Base-by-base conservation (phyloP, 2,797 vertebrate species). In the Crocidura indochinensis region DNA sequence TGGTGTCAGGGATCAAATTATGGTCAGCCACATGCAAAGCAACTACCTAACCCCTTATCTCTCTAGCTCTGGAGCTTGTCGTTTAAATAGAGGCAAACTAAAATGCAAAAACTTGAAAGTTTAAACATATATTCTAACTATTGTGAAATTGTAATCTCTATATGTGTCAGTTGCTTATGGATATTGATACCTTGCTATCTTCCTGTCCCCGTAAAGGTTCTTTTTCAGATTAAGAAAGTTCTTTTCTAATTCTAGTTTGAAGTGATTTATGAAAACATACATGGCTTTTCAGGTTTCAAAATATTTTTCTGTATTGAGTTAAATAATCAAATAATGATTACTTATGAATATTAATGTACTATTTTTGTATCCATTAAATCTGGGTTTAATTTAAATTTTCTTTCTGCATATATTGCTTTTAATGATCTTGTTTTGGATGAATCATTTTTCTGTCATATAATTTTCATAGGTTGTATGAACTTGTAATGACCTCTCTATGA, bases 181-280 rank as follows among this genome's bases (percentile, higher is more conserved):
- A 19, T 47, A 8, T 92, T 44, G 31, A 67, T 88, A 56, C 15
- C 12, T 56, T 15, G 53, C 53, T 56, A 17, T 56, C 53, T 56
- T 14, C 53, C 53, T 56, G 53, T 14, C 12, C 53, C 53, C 15
- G 12, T 56, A 56, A 17, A 56, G 15, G 53, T 56, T 19, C 8
- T 67, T 26, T 31, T 47, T 82, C 44, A 89, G 20, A 56, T 76
- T 38, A 87, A 38, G 38, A 53, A 87, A 49, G 3, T 53, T 79
- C 76, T 72, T 87, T 93, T 93, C 9, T 76, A 49, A 56, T 90
- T 29, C 26, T 85, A 85, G 11, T 78, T 83, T 84, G 56, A 20
- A 72, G 82, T 93, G 53, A 84, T 89, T 91, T 80, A 47, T 92
- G 67, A 31, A 88, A 51, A 91, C 29, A 26, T 62, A 81, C 22